Evolutionary conservation across 2,797 vertebrate genomes (phyloP), one percentile per base, ranked within the genome.

Genomic region (Cyclopterus lumpus): DNA sequence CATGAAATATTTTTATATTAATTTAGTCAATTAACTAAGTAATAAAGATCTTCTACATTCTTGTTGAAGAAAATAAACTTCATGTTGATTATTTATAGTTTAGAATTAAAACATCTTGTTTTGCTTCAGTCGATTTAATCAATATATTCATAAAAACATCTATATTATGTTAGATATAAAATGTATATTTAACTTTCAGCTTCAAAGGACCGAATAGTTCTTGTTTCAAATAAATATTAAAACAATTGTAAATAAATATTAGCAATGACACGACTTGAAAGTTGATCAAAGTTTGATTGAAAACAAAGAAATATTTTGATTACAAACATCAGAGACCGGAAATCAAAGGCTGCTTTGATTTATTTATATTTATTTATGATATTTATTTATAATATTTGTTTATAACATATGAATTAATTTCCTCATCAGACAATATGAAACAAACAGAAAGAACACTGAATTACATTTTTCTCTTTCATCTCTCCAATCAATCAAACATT

Each of bases 391-490:
- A 12, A 58, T 5, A 49, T 79, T 54, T 61, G 22, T 75, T 80
- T 12, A 24, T n/a, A n/a, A n/a, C n/a, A n/a, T n/a, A n/a, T 64
- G 64, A 78, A 80, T 87, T 48, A 75, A 68, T 83, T 75, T 82
- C 30, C 16, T 42, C 75, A 55, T 75, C 82, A 79, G 82, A 80
- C 20, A 9, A 36, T 22, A n/a, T 48, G 36, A 32, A 38, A 51
- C 49, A 18, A 15, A 6, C 8, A 4, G 11, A 26, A 38, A 46
- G n/a, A 75, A 76, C 55, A 82, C 30, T 80, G 28, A 49, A 28
- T 81, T 69, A 66, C 83, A 82, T 85, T 88, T 85, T 36, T 34
- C 40, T 64, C 81, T 89, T 88, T 90, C 44, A 88, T 90, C 73
- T 83, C 70, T 16, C 46, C 58, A 22, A 82, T 85, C 73, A 78